Evolutionary conservation across 2,888 invertebrate genomes (phyloP), one percentile per base, ranked within the genome.

Genomic region (Athalia circularis): DNA sequence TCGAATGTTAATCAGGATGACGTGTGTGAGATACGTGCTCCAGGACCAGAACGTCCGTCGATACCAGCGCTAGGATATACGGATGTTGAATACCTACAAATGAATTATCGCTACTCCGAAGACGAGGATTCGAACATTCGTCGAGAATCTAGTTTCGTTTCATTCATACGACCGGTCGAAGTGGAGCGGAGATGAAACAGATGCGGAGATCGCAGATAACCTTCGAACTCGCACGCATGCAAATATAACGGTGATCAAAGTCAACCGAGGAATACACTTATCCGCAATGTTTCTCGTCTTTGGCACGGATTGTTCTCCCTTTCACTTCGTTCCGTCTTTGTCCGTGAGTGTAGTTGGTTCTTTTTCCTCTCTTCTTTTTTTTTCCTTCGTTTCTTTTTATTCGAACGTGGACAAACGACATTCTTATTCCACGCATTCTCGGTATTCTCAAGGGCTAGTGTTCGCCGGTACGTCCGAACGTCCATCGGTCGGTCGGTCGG

Each of bases 401-500:
- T 59, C 13, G 45, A 59, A 29, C 59, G 72, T n/a, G 59, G 72
- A 72, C 72, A 59, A 72, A 72, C 72, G 72, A 72, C 72, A 72
- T 72, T 72, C 72, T 72, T 72, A 72, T 72, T 72, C 59, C 72
- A 72, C 61, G 72, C 57, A 61, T 72, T 72, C 72, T 72, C 72
- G 72, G 72, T 72, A 72, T 72, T 72, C 61, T 59, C 47, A 59
- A 59, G 72, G 72, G 72, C 72, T 57, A 59, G 61, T 72, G 72
- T 72, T 54, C 68, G 50, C 68, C 52, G 68, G 80, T 67, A 9
- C 29, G 29, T 29, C 68, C 68, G 11, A 81, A 80, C 79, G 79
- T 78, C 79, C 82, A 65, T 74, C 79, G 79, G 80, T 79, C 80
- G 79, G 76, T 59, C 43, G 57, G 76, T 59, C 43, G 57, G 77